These are phyloP conservation scores for Diplolepis rosae DNA, from an alignment of 2,888 invertebrate species.

Conservation along the genomic window DNA sequence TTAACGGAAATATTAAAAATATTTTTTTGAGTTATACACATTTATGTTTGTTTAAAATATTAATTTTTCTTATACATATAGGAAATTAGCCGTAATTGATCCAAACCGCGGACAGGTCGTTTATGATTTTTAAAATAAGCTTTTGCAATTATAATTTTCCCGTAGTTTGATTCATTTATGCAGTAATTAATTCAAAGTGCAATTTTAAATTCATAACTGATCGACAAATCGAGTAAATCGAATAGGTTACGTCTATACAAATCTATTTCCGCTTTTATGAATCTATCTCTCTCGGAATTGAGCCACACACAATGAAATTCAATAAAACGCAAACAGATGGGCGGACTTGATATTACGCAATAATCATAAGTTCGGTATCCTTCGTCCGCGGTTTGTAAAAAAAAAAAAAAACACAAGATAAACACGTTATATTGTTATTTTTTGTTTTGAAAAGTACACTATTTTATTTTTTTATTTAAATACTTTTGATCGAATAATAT, in stretches of 20 bases:
- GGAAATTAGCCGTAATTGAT: neutral
- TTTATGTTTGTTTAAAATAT: too few relatives aligned
- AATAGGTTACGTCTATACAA: neutral
- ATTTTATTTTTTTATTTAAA: too few relatives aligned
- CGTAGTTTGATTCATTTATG: conserved; percentile 14
- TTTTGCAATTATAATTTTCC: neutral
- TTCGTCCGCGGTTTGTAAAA: neutral
- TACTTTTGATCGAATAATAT: too few relatives aligned
- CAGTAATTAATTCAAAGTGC: conserved; percentile 11
- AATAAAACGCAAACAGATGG: conserved; percentile 38
- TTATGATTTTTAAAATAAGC: neutral
- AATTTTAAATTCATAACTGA: conserved; percentile 8
- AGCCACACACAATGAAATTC: conserved; percentile 12
- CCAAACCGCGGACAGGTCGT: neutral
- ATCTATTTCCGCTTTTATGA: conserved; percentile 5
- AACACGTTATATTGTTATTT: too few relatives aligned
- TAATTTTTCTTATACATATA: too few relatives aligned
- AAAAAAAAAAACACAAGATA: neutral
- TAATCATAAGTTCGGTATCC: conserved; percentile 36
- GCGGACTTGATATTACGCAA: conserved; percentile 39
- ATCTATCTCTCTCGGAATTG: neutral
- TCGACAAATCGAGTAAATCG: conserved; percentile 4
- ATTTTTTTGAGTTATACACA: too few relatives aligned
- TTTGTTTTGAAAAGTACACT: too few relatives aligned
- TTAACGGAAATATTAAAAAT: too few relatives aligned